Base-by-base conservation (phyloP, 2,797 vertebrate species). In the Harpagifer antarcticus region DNA sequence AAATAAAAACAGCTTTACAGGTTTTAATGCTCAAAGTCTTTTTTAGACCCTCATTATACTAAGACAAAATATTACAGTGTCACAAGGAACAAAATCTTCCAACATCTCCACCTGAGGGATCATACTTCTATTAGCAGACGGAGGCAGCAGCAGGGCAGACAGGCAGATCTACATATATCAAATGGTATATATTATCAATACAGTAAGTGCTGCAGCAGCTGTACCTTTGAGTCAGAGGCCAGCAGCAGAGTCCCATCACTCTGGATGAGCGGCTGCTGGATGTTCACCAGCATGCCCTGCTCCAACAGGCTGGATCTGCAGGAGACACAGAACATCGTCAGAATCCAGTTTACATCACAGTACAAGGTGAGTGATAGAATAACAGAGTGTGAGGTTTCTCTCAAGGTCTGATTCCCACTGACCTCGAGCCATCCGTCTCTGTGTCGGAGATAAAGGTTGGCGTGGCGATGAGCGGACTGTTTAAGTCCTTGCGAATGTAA, bases 221-320 rank as follows among this genome's bases (percentile, higher is more conserved):
- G 65, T 91, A 99, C 98, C 96, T 99, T 98, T 76, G 96, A 91
- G 79, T 99, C 97, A 57, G 96, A 89, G 84, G 98, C 95, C 84
- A 99, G 91, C 55, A 99, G 93, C 80, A 99, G 94, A 5, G 97
- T 97, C 55, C 97, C 97, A 81, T 99, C 98, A 77, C 96, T 97
- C 56, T 97, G 96, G 82, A 99, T 97, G 86, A 99, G 87, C 23
- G 98, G 98, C 91, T 99, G 98, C 86, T 99, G 98, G 92, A 99
- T 99, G 87, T 99, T 99, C 79, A 99, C 98, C 66, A 99, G 95
- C 97, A 99, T 98, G 82, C 98, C 98, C 0, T 98, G 97, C 89
- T 99, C 98, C 87, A 99, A 94, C 86, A 99, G 95, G 78, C 96
- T 95, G 65, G 95, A 95, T 78, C 95, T 95, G 83, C 37, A 85